Base-by-base conservation (phyloP, 2,888 invertebrate species). In the Drosophila recens region DNA sequence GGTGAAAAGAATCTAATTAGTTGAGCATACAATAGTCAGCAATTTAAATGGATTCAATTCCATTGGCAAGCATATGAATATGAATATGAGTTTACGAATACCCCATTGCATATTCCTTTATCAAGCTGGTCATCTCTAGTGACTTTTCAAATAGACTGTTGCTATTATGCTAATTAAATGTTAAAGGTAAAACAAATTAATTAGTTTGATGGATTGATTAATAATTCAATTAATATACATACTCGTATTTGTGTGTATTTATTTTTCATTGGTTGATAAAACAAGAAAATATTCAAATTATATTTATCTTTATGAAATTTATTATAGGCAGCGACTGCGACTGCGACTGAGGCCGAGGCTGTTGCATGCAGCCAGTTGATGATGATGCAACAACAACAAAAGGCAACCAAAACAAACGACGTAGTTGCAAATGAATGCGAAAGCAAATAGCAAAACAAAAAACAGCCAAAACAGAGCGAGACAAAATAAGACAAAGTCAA, bases 371-470 rank as follows among this genome's bases (percentile, higher is more conserved):
- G 46, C 11, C 13, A 46, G 46, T 17, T 40, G 86, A 80, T 83
- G 88, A 84, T 84, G 83, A 82, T 80, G 77, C 57, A 65, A 56
- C 51, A 75, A 67, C 63, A 70, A 72, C 57, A 43, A 52, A 36
- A 30, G 33, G 33, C 46, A 62, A 62, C 27, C 54, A 54, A 54
- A 62, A 42, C 73, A 67, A 77, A 71, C 78, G 75, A 74, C 71
- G 78, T 38, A 80, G 74, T 80, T 77, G 75, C 69, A 75, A 30
- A 30, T 57, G 64, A 61, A 76, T 67, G 82, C 81, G 81, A 81
- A 80, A 75, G 79, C 75, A 79, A 81, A 72, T 72, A 80, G 75
- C 79, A 80, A 75, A 80, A 80, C 78, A 80, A 80, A 79, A 67
- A 64, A 27, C 27, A 33, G 34, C 52, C 27, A 46, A 56, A 61